phyloP scores from a whole-genome alignment of 2,113 vertebrate species.

The Thunnus thynnus region DNA sequence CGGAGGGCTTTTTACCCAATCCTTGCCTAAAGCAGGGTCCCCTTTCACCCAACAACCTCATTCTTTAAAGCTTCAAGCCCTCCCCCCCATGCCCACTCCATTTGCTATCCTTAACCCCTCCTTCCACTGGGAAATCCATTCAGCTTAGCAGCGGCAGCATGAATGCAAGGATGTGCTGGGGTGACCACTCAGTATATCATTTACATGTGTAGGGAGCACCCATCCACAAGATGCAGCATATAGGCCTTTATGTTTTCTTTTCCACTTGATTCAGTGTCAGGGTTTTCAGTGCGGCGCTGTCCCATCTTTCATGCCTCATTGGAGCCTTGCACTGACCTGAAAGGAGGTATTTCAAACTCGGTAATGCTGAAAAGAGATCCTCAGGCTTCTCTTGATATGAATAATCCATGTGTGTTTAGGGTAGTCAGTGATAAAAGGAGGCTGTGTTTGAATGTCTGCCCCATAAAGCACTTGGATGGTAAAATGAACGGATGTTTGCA shows the following conservation, averaged over 20 bases:
- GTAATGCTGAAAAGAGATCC: constrained; percentile 38
- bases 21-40: constrained; percentile 46
- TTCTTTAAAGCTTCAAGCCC: constrained; percentile 45
- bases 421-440: constrained; percentile 12
- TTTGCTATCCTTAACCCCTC: constrained; percentile 62
- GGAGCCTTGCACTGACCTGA: constrained; percentile 23
- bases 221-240: constrained; percentile 40
- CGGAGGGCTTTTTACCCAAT: constrained; percentile 61
- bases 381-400: constrained; percentile 33
- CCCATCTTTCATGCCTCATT: constrained; percentile 52
- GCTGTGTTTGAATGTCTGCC: constrained; percentile 15
- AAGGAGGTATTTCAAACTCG: constrained; percentile 30
- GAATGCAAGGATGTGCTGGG: constrained; percentile 47
- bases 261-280: constrained; percentile 32
- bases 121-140: constrained; percentile 60
- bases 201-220: constrained; percentile 69
- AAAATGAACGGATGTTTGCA: constrained; percentile 20
- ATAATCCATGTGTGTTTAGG: constrained; percentile 50
- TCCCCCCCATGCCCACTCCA: constrained; percentile 13
- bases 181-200: constrained; percentile 59
- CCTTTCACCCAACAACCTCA: constrained; percentile 64
- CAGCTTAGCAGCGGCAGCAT: constrained; percentile 46
- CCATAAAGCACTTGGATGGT: not conserved
- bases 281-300: constrained; percentile 9
- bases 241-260: constrained; percentile 46